A percentile compares a stretch with the other conserved stretches of the same genome.
These are phyloP conservation scores for Neotoxoptera formosana DNA, from an alignment of 1,140 invertebrate genomes.

Conservation along the genomic window DNA sequence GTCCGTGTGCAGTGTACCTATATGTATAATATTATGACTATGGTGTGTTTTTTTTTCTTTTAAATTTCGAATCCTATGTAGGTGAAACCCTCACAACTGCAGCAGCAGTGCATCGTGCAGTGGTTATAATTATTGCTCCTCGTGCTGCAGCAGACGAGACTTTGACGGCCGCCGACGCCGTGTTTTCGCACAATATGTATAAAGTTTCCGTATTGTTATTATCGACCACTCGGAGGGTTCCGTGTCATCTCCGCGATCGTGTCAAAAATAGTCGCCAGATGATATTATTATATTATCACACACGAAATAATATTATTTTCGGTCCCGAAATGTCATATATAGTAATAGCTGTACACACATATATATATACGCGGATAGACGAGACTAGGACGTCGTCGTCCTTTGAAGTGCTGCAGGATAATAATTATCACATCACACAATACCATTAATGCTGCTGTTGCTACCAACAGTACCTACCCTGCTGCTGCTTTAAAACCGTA, in stretches of 20 bases:
- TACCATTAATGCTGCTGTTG: background rate
- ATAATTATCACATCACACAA: background rate
- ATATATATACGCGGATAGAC: too few species aligned
- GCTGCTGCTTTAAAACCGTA: background rate
- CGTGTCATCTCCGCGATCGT: too few species aligned
- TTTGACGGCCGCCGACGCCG: background rate
- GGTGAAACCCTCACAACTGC: too few species aligned
- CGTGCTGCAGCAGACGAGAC: background rate
- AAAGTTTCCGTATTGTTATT: background rate
- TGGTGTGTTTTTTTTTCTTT: too few species aligned
- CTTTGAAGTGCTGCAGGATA: background rate
- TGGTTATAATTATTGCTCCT: background rate
- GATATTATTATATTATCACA: background rate
- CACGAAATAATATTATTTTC: background rate
- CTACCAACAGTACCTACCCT: too few species aligned
- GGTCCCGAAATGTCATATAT: background rate
- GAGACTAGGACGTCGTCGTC: background rate
- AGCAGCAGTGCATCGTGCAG: too few species aligned
- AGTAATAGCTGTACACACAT: too few species aligned
- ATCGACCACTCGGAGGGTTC: background rate
- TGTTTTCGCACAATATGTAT: background rate
- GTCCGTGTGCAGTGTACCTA: background rate
- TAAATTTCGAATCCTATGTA: too few species aligned
- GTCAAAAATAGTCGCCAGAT: slow-evolving; percentile 14
- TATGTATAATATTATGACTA: background rate